Evolutionary conservation across 2,888 invertebrate genomes (phyloP).

Genomic region (Hirtodrosophila duncani): DNA sequence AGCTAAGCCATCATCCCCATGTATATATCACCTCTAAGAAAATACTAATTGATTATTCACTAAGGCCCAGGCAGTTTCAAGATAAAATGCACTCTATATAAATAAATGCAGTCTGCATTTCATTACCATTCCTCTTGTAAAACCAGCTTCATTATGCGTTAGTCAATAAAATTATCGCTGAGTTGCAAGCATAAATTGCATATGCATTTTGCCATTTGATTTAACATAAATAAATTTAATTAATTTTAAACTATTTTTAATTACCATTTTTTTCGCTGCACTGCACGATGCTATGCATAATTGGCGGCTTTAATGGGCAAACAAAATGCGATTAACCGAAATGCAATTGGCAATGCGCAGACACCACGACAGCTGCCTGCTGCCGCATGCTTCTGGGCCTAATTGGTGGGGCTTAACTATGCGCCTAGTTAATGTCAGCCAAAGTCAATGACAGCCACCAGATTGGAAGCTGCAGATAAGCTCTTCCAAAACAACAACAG

Average conservation of each 20-base stretch:
- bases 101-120: too few species aligned
- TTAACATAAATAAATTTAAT: slow-evolving; percentile 52
- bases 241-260: slow-evolving; percentile 56
- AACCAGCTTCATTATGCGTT: slow-evolving; percentile 33
- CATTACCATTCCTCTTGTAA: too few species aligned
- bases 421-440: not conserved
- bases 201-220: slow-evolving; percentile 43
- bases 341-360: slow-evolving; percentile 29
- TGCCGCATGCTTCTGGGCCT: not conserved
- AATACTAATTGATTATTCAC: too few species aligned
- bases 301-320: slow-evolving; percentile 52
- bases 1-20: too few species aligned
- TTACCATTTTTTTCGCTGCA: slow-evolving; percentile 55
- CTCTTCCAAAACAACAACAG: too few species aligned
- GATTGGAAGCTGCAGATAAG: slow-evolving; percentile 8
- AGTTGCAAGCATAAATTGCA: slow-evolving; percentile 1
- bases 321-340: slow-evolving; percentile 55
- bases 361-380: not conserved
- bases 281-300: too few species aligned
- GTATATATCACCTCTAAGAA: too few species aligned
- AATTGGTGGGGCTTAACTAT: slow-evolving; percentile 10
- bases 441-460: slow-evolving; percentile 12
- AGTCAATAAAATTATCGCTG: slow-evolving; percentile 35
- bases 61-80: too few species aligned
- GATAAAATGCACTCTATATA: too few species aligned